Base-by-base conservation (phyloP, 2,888 invertebrate genomes). In the Torymus aiolomorphi region DNA sequence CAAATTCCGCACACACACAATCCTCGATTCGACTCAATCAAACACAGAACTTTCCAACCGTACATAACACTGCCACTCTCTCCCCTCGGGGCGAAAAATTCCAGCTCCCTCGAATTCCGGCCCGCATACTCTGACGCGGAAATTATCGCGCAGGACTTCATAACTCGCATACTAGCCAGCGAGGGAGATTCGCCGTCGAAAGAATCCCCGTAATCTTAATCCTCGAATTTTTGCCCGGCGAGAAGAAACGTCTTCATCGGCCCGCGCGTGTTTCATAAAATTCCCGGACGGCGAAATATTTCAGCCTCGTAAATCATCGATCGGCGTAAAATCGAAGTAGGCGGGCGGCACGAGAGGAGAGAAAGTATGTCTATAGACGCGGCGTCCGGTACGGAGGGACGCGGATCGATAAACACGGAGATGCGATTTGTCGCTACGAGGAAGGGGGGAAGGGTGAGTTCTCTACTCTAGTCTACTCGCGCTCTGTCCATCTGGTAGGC, bases 271-370 rank as follows among this genome's bases (percentile, higher is more conserved):
- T 76, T 66, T 72, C 31, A 72, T 72, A 71, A 80, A 80, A 80
- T 80, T 76, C 80, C 20, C 62, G n/a, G 31, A 31, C 31, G 31
- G 3, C 31, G 31, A 8, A 31, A 31, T 31, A 72, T 76, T 67
- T 70, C 14, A 54, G 62, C 52, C 72, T 59, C 63, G 70, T 80
- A 80, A 80, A 80, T 80, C 77, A 80, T 80, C 63, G 73, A 74
- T 77, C 56, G 62, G 49, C 66, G 42, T 72, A 59, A 80, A 76
- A 80, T 80, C 67, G 71, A 66, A 71, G 20, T 5, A 8, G 31
- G 31, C 8, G n/a, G n/a, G n/a, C n/a, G n/a, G n/a, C n/a, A n/a
- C n/a, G 31, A 31, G 31, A 20, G 3, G 31, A 31, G 31, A 31
- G 31, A 31, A 31, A 31, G 31, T 8, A 31, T 31, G 31, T 31